Evolutionary conservation across 2,113 vertebrate species (phyloP).

Genomic region (Mionectes macconnelli): DNA sequence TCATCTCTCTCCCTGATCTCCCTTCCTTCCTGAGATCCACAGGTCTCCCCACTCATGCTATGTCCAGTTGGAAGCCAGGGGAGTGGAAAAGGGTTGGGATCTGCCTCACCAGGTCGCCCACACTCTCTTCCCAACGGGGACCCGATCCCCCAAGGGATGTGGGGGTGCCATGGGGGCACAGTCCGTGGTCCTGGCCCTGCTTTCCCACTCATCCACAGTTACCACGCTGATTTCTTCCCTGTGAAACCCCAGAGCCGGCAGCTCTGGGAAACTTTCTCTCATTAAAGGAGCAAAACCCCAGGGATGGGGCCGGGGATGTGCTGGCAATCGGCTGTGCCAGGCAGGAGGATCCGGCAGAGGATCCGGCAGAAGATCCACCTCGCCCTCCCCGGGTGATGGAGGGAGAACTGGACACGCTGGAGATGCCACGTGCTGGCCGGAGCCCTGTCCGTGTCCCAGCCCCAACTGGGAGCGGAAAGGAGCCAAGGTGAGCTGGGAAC

Average conservation of each 20-base stretch:
- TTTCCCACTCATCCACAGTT: background rate
- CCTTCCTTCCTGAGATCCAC: background rate
- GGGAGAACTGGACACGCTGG: background rate
- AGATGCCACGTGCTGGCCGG: background rate
- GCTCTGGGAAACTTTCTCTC: background rate
- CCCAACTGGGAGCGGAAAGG: accelerated
- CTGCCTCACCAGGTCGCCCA: background rate
- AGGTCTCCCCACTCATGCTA: background rate
- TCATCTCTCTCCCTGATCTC: background rate
- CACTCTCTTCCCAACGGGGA: background rate
- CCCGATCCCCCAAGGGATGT: background rate
- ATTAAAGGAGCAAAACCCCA: accelerated
- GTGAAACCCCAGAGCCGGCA: background rate
- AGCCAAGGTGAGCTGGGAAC: accelerated
- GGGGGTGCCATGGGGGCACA: accelerated
- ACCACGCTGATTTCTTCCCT: background rate
- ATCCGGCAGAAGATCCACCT: background rate
- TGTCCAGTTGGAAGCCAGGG: background rate
- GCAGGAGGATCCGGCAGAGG: background rate
- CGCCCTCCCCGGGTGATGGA: accelerated
- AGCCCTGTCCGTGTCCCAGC: accelerated
- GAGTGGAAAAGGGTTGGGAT: background rate
- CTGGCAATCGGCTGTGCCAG: background rate
- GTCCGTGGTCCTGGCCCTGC: accelerated
- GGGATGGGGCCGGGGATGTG: background rate